Evolutionary conservation across 2,113 vertebrate genomes (phyloP), one percentile per base, ranked within the genome.

Genomic region (Oreotrochilus melanogaster): DNA sequence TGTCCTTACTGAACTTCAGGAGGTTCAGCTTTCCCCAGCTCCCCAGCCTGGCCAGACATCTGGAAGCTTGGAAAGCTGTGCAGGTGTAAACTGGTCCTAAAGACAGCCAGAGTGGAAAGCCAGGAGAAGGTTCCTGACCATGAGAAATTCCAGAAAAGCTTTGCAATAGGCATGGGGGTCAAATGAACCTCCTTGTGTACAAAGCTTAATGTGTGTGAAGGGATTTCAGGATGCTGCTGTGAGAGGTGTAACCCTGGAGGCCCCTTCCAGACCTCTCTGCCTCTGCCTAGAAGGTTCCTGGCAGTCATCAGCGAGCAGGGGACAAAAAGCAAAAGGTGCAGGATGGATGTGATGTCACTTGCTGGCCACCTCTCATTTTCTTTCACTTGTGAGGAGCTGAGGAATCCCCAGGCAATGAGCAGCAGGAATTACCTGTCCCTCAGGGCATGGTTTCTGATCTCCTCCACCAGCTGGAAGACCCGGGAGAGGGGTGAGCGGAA

Each of bases 361-460:
- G 23, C 2, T 9, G 56, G 37, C 1, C 11, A 60, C 4, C 47
- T 30, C 51, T 18, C 35, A 14, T 24, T n/a, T 16, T 7, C 10
- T 7, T 18, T 23, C 18, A 4, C n/a, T 19, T 51, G 3, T 47
- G 43, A 81, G 75, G 42, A 8, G 22, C 18, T 14, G 1, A 30
- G 6, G 35, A 27, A n/a, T 45, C 35, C 70, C 11, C 7, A 75
- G 79, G 53, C 22, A 22, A 57, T 6, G 12, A n/a, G 11, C 31
- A 66, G 66, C 47, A 30, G n/a, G 5, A 22, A 30, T 70, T 97
- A 99, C 99, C 98, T 98, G 97, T 99, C 99, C 7, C 98, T 92
- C 95, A 99, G 97, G 81, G 99, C 98, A 2, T 99, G 99, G 96
- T 99, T 99, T 48, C 99, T 98, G 61, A 99, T 99, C 97, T 99